Percentiles rank a stretch among this genome's conserved stretches.
Evolutionary conservation across 2,113 vertebrate species (phyloP).

Genomic region (Heptranchias perlo): DNA sequence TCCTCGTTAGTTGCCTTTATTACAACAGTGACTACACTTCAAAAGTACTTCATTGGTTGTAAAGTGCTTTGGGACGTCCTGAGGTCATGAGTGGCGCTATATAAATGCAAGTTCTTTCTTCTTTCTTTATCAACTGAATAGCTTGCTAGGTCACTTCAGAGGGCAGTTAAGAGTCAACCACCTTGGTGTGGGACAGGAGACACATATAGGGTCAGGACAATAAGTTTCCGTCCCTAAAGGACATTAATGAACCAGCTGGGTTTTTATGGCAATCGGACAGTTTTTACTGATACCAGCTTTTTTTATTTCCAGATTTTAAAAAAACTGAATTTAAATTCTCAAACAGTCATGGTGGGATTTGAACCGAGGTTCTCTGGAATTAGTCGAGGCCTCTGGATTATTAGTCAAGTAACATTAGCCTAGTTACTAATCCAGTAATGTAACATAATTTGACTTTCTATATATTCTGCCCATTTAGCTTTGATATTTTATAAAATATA

Average conservation of each 20-base stretch:
- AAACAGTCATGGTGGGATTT: neutral
- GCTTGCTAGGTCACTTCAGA: neutral
- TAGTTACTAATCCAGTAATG: neutral
- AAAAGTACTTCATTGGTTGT: too few relatives aligned
- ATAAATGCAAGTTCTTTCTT: too few relatives aligned
- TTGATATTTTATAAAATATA: neutral
- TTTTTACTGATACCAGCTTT: too few relatives aligned
- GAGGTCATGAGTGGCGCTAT: too few relatives aligned
- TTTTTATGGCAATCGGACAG: neutral
- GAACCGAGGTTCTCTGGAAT: neutral
- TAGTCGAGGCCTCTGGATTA: neutral
- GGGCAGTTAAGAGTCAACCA: neutral
- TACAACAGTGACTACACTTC: too few relatives aligned
- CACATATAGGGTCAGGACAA: neutral
- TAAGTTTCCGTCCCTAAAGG: neutral
- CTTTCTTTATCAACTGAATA: neutral
- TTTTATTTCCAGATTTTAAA: neutral
- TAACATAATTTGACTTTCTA: neutral
- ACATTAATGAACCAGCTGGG: neutral
- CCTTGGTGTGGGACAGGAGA: neutral
- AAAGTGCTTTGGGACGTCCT: too few relatives aligned
- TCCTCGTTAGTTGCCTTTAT: neutral
- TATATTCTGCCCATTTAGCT: neutral
- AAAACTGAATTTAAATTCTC: neutral
- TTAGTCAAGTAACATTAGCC: neutral